Evolutionary conservation across 2,888 invertebrate species (phyloP), one percentile per base, ranked within the genome.

Genomic region (Neoscelio sp.): DNA sequence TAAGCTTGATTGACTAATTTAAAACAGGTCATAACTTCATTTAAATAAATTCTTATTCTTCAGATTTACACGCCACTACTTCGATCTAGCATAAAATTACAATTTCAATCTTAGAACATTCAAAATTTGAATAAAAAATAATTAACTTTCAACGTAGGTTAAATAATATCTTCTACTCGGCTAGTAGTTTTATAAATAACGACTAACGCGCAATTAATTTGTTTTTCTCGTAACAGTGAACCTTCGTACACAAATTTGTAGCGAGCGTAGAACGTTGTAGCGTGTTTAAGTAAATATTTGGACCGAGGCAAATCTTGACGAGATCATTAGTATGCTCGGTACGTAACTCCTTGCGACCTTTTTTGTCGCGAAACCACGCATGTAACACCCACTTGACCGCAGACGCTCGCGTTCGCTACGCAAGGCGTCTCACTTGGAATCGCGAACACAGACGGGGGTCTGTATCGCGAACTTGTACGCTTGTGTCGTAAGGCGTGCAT

Each of bases 351-450:
- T 77, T 71, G 65, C 70, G 78, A 78, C 67, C 78, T 73, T 68
- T 76, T 80, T 80, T 64, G 77, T 80, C 70, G 71, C 70, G 76
- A 74, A 73, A 62, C 62, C 77, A 77, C 73, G 78, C 81, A 62
- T 75, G 78, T 76, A 82, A 82, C 77, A 80, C 81, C 81, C 71
- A 78, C 76, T 79, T 62, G 79, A 74, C 79, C 79, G 79, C 78
- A 79, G 50, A 71, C 64, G 77, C 65, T 70, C 71, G 62, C 64
- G 56, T 65, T 68, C 73, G 73, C 75, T 70, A 70, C 64, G 78
- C 78, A 71, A 62, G 70, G 77, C 78, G 80, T 75, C 78, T 82
- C 73, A 56, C 75, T 77, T 54, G 78, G 77, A 35, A 77, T 80
- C 58, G 68, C 65, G 60, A 44, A 74, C 50, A 64, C 52, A 70